Evolutionary conservation across 2,888 invertebrate genomes (phyloP), one percentile per base, ranked within the genome.

Genomic region (Thera obeliscata): DNA sequence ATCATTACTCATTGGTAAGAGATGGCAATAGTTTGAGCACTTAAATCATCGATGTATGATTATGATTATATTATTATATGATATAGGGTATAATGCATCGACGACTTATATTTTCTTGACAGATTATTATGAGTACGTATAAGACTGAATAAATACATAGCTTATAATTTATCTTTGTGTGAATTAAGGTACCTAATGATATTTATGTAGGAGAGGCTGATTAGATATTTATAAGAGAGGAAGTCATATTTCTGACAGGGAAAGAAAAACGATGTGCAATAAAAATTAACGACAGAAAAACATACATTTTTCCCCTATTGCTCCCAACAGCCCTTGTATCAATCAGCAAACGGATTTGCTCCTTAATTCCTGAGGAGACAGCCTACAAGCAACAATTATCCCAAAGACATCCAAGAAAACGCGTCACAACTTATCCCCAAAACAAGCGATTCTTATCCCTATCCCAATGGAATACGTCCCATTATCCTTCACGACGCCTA

Each of bases 311-410:
- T 79, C 79, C 76, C 74, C 74, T 76, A 69, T 65, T 48, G 38
- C 62, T 62, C 69, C 66, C 61, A 64, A 70, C 75, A 78, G 72
- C 84, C 84, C 85, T 80, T 79, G 82, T 87, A 90, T 90, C 93
- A 91, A 93, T 92, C 91, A 86, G 85, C 81, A 85, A 87, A 88
- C 86, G 88, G 91, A 93, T 93, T 91, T 90, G 86, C 85, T 88
- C 83, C 88, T 83, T 93, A 92, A 93, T 92, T 91, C 86, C 83
- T 81, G 80, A 90, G 84, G 85, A 93, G 92, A 93, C 93, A 92
- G 77, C 84, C 82, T 88, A 93, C 93, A 93, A 89, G 88, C 85
- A 87, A 84, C 93, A 93, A 93, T 93, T 93, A 93, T 89, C 86
- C 84, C 74, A 79, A 84, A 87, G 87, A 90, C 89, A 87, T 80